Conservation (phyloP, 2,888 invertebrate genomes). For the Anthophora plumipes region DNA sequence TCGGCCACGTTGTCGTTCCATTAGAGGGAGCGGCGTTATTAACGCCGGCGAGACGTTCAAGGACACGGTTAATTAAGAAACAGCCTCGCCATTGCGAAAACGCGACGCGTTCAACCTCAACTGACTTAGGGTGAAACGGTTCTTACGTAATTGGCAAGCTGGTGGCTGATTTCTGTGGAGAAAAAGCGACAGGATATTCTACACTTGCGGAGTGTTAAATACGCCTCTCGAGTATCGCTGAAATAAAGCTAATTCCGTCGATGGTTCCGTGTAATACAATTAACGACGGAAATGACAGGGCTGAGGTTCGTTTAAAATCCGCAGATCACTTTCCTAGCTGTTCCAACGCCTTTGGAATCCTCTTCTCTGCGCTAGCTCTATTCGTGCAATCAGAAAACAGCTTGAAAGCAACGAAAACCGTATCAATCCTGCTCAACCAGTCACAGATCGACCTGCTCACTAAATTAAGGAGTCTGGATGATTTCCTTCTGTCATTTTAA, state of each 20-base stretch:
- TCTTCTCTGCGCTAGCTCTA: too few relatives aligned
- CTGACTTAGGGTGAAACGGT: not conserved
- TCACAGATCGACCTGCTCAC: conserved; percentile 16
- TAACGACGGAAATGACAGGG: too few relatives aligned
- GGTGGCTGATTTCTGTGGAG: not conserved
- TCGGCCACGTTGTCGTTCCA: conserved; percentile 15
- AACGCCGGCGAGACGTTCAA: conserved; percentile 35
- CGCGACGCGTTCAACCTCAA: conserved; percentile 44
- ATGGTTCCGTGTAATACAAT: too few relatives aligned
- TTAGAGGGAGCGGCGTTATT: conserved; percentile 44
- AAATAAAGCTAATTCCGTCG: too few relatives aligned
- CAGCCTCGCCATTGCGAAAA: conserved; percentile 46
- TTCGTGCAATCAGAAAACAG: too few relatives aligned
- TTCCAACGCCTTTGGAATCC: too few relatives aligned
- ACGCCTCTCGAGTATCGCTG: not conserved
- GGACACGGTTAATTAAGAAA: conserved; percentile 63
- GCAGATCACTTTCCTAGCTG: too few relatives aligned
- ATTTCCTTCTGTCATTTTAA: conserved; percentile 48
- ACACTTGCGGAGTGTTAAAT: not conserved
- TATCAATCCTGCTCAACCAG: not conserved
- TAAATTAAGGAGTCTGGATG: conserved; percentile 49
- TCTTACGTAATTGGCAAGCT: conserved; percentile 9
- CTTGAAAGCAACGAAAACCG: not conserved
- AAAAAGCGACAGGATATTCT: not conserved
- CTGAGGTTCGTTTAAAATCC: too few relatives aligned